These are phyloP conservation scores for Branchellion lobata DNA, from an alignment of 2,888 invertebrate species.

Conservation along the genomic window DNA sequence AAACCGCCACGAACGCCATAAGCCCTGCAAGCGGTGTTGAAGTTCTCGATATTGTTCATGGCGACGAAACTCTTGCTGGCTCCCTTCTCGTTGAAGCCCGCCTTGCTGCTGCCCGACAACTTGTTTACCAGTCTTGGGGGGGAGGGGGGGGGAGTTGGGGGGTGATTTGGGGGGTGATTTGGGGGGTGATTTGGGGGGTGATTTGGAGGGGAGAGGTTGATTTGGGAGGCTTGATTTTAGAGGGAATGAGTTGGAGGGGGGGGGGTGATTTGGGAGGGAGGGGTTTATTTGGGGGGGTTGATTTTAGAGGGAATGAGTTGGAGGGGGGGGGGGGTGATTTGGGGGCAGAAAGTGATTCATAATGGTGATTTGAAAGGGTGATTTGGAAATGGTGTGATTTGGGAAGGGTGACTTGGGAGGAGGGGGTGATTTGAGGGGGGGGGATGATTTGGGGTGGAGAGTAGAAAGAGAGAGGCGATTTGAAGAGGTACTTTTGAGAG, in stretches of 20 bases:
- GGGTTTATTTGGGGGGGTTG: too few relatives aligned
- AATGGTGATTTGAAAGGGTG: too few relatives aligned
- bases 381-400: not conserved
- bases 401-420: not conserved
- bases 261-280: not conserved
- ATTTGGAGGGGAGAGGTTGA: not conserved
- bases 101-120: slow-evolving; percentile 54
- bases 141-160: too few relatives aligned
- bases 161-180: not conserved
- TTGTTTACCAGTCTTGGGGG: slow-evolving; percentile 57
- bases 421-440: not conserved
- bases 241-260: not conserved
- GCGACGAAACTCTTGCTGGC: slow-evolving; percentile 56
- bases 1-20: slow-evolving; percentile 75
- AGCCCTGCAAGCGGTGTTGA: slow-evolving; percentile 89
- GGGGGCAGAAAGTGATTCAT: too few relatives aligned
- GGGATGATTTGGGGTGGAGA: too few relatives aligned
- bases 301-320: too few relatives aligned
- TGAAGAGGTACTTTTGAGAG: too few relatives aligned
- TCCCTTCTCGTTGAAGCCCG: slow-evolving; percentile 54
- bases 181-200: not conserved
- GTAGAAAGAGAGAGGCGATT: too few relatives aligned
- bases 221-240: too few relatives aligned
- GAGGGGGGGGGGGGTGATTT: not conserved
- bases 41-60: slow-evolving; percentile 89